A percentile compares a stretch with the other conserved stretches of the same genome.
These are phyloP conservation scores for Numenius phaeopus DNA, from an alignment of 2,797 vertebrate species.

Conservation along the genomic window DNA sequence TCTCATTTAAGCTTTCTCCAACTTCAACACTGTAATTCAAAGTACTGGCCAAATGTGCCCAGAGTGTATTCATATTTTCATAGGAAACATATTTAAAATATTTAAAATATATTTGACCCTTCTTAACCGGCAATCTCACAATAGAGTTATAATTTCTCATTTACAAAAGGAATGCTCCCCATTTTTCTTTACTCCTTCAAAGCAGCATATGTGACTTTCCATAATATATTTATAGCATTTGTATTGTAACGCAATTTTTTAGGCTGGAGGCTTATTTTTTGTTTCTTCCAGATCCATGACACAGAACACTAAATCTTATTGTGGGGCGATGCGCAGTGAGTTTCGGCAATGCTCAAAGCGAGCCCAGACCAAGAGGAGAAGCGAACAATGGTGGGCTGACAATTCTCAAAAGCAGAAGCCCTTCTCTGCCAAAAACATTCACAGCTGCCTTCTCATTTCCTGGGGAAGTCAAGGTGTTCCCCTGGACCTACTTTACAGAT, in stretches of 20 bases:
- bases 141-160: background rate
- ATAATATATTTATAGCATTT: background rate
- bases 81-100: background rate
- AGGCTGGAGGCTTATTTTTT: background rate
- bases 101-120: background rate
- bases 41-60: background rate
- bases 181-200: background rate
- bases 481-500: slow-evolving; percentile 33
- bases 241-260: background rate
- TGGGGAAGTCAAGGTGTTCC: slow-evolving; percentile 61
- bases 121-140: background rate
- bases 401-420: background rate
- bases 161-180: background rate
- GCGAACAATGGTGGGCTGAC: accelerated
- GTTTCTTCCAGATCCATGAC: background rate
- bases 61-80: background rate
- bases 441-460: slow-evolving; percentile 55
- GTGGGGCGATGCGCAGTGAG: background rate
- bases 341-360: background rate
- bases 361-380: background rate
- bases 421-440: slow-evolving; percentile 14
- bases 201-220: background rate
- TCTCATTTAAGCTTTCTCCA: background rate
- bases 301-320: background rate
- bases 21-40: background rate